Conservation (phyloP, 53 echinoderm and acorn worm species). For the Henricia sp. region DNA sequence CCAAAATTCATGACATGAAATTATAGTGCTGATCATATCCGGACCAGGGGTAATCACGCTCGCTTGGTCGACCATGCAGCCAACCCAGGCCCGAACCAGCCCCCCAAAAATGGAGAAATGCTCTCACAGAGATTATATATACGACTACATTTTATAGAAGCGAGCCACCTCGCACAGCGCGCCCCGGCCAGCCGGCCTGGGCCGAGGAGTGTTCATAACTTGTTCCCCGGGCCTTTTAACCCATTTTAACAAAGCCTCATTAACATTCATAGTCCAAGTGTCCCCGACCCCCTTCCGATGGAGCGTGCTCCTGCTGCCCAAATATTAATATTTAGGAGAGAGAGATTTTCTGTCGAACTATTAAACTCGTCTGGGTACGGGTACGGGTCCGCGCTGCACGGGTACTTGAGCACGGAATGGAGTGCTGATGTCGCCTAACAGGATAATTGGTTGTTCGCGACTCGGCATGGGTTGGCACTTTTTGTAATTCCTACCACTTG, state of each 20-base stretch:
- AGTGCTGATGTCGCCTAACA: constrained; percentile 17
- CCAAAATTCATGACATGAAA: constrained; percentile 6
- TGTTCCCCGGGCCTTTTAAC: constrained; percentile 14
- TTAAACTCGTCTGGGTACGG: too few relatives aligned
- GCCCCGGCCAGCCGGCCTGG: background rate
- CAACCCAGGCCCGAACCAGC: background rate
- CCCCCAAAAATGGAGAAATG: too few relatives aligned
- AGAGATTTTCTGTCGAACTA: too few relatives aligned
- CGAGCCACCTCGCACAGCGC: too few relatives aligned
- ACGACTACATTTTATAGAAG: too few relatives aligned
- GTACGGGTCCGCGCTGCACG: too few relatives aligned
- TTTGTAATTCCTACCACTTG: too few relatives aligned
- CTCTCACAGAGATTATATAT: background rate
- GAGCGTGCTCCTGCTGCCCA: background rate
- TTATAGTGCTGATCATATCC: constrained; percentile 9
- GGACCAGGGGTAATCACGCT: constrained; percentile 4
- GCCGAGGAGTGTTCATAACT: constrained; percentile 5
- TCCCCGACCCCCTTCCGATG: background rate
- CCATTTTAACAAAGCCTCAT: constrained; percentile 57
- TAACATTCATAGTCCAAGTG: constrained; percentile 18
- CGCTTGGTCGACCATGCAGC: constrained; percentile 39
- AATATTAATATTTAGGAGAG: constrained; percentile 44
- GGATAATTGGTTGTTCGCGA: constrained; percentile 32
- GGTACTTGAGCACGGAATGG: constrained; percentile 37
- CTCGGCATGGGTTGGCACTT: too few relatives aligned